phyloP scores from a whole-genome alignment of 2,888 invertebrate species.

The Cybosia mesomella region DNA sequence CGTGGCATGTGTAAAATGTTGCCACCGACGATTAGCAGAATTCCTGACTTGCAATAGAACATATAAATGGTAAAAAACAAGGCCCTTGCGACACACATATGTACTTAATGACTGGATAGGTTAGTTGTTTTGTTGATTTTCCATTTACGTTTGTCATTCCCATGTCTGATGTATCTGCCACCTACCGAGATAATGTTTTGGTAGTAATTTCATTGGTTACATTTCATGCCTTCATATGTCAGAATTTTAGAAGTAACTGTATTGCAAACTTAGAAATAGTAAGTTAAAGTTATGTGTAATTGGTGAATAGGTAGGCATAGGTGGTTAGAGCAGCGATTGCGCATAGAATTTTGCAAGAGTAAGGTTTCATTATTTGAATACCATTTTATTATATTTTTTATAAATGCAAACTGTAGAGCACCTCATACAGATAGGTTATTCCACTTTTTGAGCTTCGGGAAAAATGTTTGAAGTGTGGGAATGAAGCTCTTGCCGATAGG shows the following conservation, averaged over 20 bases:
- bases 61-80: slow-evolving; percentile 81
- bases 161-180: slow-evolving; percentile 57
- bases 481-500: neutral
- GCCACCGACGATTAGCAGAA: slow-evolving; percentile 83
- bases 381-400: no score
- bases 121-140: slow-evolving; percentile 70
- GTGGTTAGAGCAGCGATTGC: neutral
- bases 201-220: slow-evolving; percentile 31
- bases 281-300: neutral
- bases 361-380: no score
- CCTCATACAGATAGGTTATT: neutral
- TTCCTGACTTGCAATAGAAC: slow-evolving; percentile 81
- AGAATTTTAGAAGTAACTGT: slow-evolving; percentile 41
- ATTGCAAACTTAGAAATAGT: slow-evolving; percentile 30
- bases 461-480: neutral
- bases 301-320: neutral
- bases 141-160: slow-evolving; percentile 68
- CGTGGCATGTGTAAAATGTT: slow-evolving; percentile 79
- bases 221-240: slow-evolving; percentile 26
- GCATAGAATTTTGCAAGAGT: no score
- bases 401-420: no score
- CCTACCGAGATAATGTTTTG: slow-evolving; percentile 63
- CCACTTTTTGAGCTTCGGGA: neutral
- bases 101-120: slow-evolving; percentile 62
- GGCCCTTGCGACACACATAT: slow-evolving; percentile 73